Evolutionary conservation across 2,888 invertebrate species (phyloP).

Genomic region (Pogonocherus hispidulus): DNA sequence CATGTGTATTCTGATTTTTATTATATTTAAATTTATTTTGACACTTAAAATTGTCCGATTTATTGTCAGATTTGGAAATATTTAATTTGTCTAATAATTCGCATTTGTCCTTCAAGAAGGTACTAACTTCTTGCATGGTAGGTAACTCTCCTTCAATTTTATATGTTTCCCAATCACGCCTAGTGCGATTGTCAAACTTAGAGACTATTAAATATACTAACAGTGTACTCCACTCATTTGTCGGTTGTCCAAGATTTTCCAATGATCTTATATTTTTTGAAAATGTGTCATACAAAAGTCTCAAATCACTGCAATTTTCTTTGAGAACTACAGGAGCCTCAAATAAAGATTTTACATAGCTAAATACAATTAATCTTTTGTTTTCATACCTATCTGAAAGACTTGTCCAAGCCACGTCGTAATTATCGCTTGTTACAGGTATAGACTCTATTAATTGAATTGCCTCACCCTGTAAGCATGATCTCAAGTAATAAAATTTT

Average conservation of each 20-base stretch:
- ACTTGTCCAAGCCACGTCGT: slow-evolving; percentile 19
- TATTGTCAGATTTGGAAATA: neutral
- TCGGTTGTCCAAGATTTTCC: slow-evolving; percentile 14
- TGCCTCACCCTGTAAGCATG: too few relatives aligned
- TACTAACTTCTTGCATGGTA: too few relatives aligned
- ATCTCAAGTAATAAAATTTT: too few relatives aligned
- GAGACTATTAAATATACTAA: slow-evolving; percentile 34
- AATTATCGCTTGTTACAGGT: slow-evolving; percentile 11
- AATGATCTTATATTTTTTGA: slow-evolving; percentile 28
- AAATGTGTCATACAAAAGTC: slow-evolving; percentile 20
- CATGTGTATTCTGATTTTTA: slow-evolving; percentile 12
- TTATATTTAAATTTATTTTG: slow-evolving; percentile 1
- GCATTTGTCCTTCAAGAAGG: too few relatives aligned
- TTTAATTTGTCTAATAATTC: slow-evolving; percentile 34
- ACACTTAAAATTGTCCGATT: too few relatives aligned
- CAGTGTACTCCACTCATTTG: slow-evolving; percentile 26
- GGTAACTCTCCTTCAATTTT: too few relatives aligned
- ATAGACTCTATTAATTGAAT: slow-evolving; percentile 16
- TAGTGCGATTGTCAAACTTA: slow-evolving; percentile 35
- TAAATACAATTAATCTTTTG: slow-evolving; percentile 18
- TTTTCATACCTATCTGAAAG: slow-evolving; percentile 9
- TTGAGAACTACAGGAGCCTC: neutral
- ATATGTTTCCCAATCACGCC: too few relatives aligned
- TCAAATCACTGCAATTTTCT: neutral
- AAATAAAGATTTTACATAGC: slow-evolving; percentile 21